Evolutionary conservation across 2,113 vertebrate species (phyloP), one percentile per base, ranked within the genome.

Genomic region (Vireo altiloquus): DNA sequence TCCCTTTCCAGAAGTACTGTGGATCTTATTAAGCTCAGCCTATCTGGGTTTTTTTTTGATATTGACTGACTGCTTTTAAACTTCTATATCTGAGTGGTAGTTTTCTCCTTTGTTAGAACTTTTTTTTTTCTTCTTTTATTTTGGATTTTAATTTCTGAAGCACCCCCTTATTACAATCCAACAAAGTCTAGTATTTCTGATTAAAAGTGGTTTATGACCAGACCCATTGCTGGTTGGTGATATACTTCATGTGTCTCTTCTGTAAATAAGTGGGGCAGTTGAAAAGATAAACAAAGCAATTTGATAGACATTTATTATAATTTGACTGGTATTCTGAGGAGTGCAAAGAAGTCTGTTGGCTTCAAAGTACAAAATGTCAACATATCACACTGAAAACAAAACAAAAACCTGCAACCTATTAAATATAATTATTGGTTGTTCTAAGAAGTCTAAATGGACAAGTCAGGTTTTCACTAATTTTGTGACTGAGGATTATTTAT

Each of bases 351-450:
- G 5, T 59, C 56, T 39, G 6, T 28, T 66, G 42, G 7, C 15
- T 84, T 81, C 37, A 27, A 72, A 61, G 3, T 49, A 53, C 7
- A 60, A 40, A 37, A 71, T 59, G 7, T 31, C 52, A 78, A 30
- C 46, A 23, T 54, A 64, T 44, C 27, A 91, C 21, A 69, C 37
- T 13, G 6, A 83, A 86, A 89, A 60, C 1, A 10, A 72, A 72
- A 25, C 7, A 33, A 40, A 47, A 7, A 0, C 3, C 5, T 15
- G 14, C 9, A 42, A 40, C 4, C 1, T 72, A 44, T 50, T 42
- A 60, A 39, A 47, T 44, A 47, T 24, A 75, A 25, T 60, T 87
- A 33, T 15, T 40, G 11, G 2, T 61, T 86, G 2, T 42, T 81
- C 24, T n/a, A 53, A 63, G 11, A 79, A 80, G 8, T 25, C 17